Evolutionary conservation across 2,113 vertebrate species (phyloP).

Genomic region (Scophthalmus maximus): DNA sequence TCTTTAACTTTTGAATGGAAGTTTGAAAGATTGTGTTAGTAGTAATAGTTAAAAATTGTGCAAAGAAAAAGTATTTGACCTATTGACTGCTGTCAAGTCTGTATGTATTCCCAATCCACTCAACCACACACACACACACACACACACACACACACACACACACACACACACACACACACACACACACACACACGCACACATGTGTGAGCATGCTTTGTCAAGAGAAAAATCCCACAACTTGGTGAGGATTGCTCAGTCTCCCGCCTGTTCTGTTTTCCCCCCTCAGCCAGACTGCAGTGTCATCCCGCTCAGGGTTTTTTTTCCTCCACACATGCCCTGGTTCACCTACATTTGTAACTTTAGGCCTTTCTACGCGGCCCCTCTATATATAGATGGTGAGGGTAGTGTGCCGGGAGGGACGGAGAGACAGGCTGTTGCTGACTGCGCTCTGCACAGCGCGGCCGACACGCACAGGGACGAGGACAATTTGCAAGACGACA

Average conservation of each 20-base stretch:
- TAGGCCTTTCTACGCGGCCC: slow-evolving; percentile 58
- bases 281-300: slow-evolving; percentile 55
- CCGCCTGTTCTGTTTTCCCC: slow-evolving; percentile 2
- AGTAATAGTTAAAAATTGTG: not conserved
- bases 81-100: slow-evolving; percentile 51
- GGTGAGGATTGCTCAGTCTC: slow-evolving; percentile 59
- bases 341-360: slow-evolving; percentile 67
- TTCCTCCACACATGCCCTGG: slow-evolving; percentile 12
- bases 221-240: slow-evolving; percentile 66
- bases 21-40: not conserved
- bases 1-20: too few species aligned
- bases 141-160: slow-evolving; percentile 23
- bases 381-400: slow-evolving; percentile 73
- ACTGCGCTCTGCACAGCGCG: slow-evolving; percentile 32
- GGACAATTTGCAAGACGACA: slow-evolving; percentile 71
- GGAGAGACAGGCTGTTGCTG: slow-evolving; percentile 53
- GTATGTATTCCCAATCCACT: slow-evolving; percentile 44
- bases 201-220: slow-evolving; percentile 45
- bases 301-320: slow-evolving; percentile 32
- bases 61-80: slow-evolving; percentile 39
- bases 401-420: slow-evolving; percentile 63
- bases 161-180: slow-evolving; percentile 15
- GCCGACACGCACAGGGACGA: slow-evolving; percentile 30
- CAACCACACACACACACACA: slow-evolving; percentile 17
- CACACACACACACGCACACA: slow-evolving; percentile 26